These are phyloP conservation scores for Sphenopsis melanotis DNA, from an alignment of 2,797 vertebrate species.

Conservation along the genomic window DNA sequence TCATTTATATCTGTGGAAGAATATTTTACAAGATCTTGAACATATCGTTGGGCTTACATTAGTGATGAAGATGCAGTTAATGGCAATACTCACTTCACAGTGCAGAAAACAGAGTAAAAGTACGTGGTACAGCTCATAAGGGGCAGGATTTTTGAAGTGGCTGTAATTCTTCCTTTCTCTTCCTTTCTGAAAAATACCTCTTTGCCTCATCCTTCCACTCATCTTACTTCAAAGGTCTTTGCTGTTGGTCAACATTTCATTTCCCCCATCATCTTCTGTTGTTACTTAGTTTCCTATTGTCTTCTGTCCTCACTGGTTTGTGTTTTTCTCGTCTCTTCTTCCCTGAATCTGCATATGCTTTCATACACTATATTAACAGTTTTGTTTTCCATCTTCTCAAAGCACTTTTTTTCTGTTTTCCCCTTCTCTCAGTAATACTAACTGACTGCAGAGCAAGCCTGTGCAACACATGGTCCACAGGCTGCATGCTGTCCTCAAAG, in stretches of 20 bases:
- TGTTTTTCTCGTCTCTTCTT: not conserved
- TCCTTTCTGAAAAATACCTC: not conserved
- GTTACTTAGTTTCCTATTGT: not conserved
- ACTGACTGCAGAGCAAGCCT: not conserved
- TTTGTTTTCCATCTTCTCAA: not conserved
- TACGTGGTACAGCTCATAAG: not conserved
- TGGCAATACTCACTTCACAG: not conserved
- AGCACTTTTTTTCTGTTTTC: not conserved
- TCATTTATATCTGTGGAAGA: not conserved
- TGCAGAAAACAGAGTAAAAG: not conserved
- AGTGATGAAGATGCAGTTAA: not conserved
- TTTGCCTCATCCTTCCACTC: not conserved
- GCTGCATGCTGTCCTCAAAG: not conserved
- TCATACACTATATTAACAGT: not conserved
- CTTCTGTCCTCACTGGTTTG: not conserved
- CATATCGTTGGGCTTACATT: not conserved
- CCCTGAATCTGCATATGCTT: not conserved
- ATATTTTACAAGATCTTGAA: not conserved
- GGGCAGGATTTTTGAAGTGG: not conserved
- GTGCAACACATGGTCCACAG: not conserved
- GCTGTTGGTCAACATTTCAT: not conserved
- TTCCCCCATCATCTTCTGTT: not conserved
- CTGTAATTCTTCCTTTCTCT: not conserved
- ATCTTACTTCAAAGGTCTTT: not conserved
- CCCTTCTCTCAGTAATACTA: not conserved